Base-by-base conservation (phyloP, 2,888 invertebrate genomes). In the Machimus rusticus region DNA sequence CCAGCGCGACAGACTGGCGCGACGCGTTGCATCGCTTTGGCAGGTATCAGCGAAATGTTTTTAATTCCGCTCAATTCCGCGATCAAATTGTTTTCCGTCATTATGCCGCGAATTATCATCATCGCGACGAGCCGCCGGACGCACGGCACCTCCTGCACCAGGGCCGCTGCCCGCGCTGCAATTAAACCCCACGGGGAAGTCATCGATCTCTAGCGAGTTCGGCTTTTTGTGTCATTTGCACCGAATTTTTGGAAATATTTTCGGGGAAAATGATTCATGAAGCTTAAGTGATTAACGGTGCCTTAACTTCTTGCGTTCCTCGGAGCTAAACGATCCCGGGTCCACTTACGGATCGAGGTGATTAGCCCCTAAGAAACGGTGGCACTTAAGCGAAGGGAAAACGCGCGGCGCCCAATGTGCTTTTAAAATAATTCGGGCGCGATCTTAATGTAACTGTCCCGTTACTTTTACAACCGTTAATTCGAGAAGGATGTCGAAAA, bases 201-300 rank as follows among this genome's bases (percentile, higher is more conserved):
- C 78, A 78, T 78, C 78, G 78, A 78, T 78, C 78, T 78, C 66
- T 66, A 66, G 23, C 39, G 77, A 78, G 12, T 0, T 43, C 78
- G 19, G 12, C 39, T 78, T n/a, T 78, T 37, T 43, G 16, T 78
- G 78, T 78, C 39, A 78, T 78, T 78, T 78, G 43, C 78, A 37
- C 23, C 39, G 37, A 78, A 78, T n/a, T 78, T 78, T 78, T 23
- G 43, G 78, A 78, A 78, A 39, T 78, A 78, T 43, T 78, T 77
- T 39, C 37, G 12, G 6, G 43, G 78, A 43, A 78, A 78, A 78
- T 78, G 78, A 78, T 78, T 78, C 78, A 78, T 78, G 78, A 39
- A 43, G 43, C 78, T 78, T 78, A 78, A 78, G 78, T 78, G 78
- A 78, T 78, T 78, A 78, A 78, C 78, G 78, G 78, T 78, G 43